Conservation (phyloP, 2,113 vertebrate species). For the Apodemus speciosus region DNA sequence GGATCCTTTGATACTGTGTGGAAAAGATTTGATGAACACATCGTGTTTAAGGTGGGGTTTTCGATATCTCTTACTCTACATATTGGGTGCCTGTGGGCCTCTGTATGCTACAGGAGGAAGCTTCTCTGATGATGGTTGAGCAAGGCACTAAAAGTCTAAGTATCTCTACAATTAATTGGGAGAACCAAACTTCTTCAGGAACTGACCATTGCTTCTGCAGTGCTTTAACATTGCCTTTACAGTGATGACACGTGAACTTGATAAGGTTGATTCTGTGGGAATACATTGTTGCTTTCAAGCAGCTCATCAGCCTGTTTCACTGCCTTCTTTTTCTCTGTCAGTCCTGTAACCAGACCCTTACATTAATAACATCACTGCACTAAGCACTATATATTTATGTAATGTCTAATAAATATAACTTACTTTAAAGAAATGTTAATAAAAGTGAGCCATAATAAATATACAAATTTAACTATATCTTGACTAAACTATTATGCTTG, state of each 20-base stretch:
- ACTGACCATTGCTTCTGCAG: slow-evolving; percentile 41
- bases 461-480: background rate
- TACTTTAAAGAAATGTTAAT: slow-evolving; percentile 71
- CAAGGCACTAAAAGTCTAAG: background rate
- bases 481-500: slow-evolving; percentile 37
- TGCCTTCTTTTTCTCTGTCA: background rate
- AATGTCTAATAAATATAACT: slow-evolving; percentile 72
- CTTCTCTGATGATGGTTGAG: background rate
- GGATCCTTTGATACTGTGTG: background rate
- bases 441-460: slow-evolving; percentile 65
- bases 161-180: slow-evolving; percentile 73
- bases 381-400: slow-evolving; percentile 48
- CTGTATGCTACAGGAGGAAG: background rate
- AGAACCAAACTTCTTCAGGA: slow-evolving; percentile 62
- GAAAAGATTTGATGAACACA: background rate
- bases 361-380: slow-evolving; percentile 50
- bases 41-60: background rate
- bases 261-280: slow-evolving; percentile 77
- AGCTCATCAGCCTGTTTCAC: slow-evolving; percentile 57
- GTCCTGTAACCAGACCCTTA: background rate
- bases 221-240: slow-evolving; percentile 71
- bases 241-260: slow-evolving; percentile 69
- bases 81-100: background rate
- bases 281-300: slow-evolving; percentile 70
- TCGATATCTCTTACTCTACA: background rate